Evolutionary conservation across 2,113 vertebrate species (phyloP), one percentile per base, ranked within the genome.

Genomic region (Myotis davidii): DNA sequence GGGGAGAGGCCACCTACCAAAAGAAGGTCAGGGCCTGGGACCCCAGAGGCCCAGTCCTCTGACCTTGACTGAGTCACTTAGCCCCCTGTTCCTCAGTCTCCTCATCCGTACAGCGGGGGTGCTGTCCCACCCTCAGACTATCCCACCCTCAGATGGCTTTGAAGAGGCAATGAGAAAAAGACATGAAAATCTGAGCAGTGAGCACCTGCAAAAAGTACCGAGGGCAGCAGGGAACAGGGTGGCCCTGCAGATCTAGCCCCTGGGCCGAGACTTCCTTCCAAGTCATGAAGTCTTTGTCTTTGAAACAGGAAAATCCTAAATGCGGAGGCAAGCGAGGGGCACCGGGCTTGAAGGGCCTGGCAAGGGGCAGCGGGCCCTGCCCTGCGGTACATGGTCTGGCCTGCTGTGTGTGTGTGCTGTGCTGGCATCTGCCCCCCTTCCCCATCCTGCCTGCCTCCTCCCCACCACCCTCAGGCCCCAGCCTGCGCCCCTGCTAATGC

Each of bases 301-400:
- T 89, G 97, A 97, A 97, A 98, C 98, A 98, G 98, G 98, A 95
- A 73, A 93, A 82, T 34, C 45, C 37, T 84, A 97, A 91, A 85
- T 45, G 59, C 90, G 70, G 96, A 98, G 97, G 97, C 97, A 95
- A 83, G 90, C 85, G 91, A 97, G 98, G 98, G 97, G 96, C 98
- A 1, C 93, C 97, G 81, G 98, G 98, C 97, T 97, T 97, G 78
- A 89, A 94, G 48, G 98, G 98, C 98, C 98, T 97, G 88, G 97
- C 95, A 1, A 86, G 94, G 97, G 94, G 78, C 95, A 78, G 85
- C 2, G 42, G 97, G 98, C 98, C 98, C 97, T 99, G 99, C 98
- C 98, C 98, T 97, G 96, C 97, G 99, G 99, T 99, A 99, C 50
- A 89, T 98, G 97, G 98, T 96, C 97, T 98, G 97, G 91, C 94